phyloP scores from a whole-genome alignment of 2,113 vertebrate species.

The Ptilonorhynchus violaceus region DNA sequence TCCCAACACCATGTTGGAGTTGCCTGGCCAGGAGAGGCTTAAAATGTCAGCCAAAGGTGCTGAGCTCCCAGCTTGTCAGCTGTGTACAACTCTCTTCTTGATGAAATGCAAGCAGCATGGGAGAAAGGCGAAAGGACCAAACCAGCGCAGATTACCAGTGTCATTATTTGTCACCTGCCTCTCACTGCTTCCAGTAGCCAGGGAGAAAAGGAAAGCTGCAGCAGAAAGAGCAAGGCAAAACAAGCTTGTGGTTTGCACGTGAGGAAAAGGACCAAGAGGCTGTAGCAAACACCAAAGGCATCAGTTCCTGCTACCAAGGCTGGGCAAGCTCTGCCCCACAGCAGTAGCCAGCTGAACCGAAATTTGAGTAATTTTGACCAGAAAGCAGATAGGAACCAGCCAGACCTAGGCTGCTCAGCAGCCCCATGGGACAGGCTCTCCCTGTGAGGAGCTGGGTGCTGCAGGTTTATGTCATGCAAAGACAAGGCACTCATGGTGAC shows the following conservation, averaged over 20 bases:
- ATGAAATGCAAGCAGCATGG: background rate
- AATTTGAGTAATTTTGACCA: background rate
- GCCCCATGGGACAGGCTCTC: rapidly evolving
- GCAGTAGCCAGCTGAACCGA: background rate
- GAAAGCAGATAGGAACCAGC: rapidly evolving
- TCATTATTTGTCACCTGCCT: background rate
- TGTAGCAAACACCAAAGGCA: background rate
- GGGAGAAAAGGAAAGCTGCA: background rate
- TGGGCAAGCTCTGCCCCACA: rapidly evolving
- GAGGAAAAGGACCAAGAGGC: background rate
- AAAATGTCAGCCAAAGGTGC: background rate
- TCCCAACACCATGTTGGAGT: rapidly evolving
- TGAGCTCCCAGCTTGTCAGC: background rate
- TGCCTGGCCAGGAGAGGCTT: background rate
- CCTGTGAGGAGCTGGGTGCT: background rate
- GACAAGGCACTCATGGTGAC: background rate
- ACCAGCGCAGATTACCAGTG: background rate
- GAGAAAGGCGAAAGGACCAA: background rate
- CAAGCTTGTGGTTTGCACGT: background rate
- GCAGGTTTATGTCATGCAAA: rapidly evolving
- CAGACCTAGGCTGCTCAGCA: background rate
- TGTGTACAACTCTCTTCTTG: background rate
- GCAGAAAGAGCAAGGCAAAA: background rate
- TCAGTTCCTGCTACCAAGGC: background rate
- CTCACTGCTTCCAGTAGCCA: background rate